Base-by-base conservation (phyloP, 2,797 vertebrate species). In the Coregonus ussuriensis region DNA sequence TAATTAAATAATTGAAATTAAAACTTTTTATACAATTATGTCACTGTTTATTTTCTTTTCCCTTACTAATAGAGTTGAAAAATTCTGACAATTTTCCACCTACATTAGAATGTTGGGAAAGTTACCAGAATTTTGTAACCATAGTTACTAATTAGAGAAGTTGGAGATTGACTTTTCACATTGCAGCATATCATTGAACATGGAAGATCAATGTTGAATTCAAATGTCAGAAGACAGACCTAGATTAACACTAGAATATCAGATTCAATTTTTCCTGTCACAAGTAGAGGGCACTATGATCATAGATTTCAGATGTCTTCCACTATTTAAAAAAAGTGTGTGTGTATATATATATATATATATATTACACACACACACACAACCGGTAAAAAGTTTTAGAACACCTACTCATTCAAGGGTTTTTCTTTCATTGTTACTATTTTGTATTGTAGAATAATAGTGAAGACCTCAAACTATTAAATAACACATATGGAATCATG, bases 1-100 rank as follows among this genome's bases (percentile, higher is more conserved):
- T 93, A 87, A 88, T 89, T 70, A 88, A 93, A 92, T 93, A 92
- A 88, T 86, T 89, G 74, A 88, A 93, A 93, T 93, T 93, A 88
- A 88, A 93, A 87, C 75, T 65, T 94, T 63, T 63, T 94, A 91
- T 94, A 94, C 85, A 81, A 79, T 83, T 75, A 84, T 79, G 83
- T 81, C 59, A 75, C 75, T 52, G 74, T 78, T 25, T 76, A 15
- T 13, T 35, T 41, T 52, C 35, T 37, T 25, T 75, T 47, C 18
- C 25, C 13, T 25, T 51, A 5, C n/a, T 25, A 6, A 14, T 21
- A 6, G 7, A 0, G 41, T 47, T 47, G 41, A 13, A 47, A 11
- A 47, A 13, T 47, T 47, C 41, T 47, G 41, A 0, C 9, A 47
- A 13, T 47, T 47, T 7, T 56, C 16, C 2, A 6, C 47, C 47